Conservation (phyloP, 2,797 vertebrate species). For the Pangasius djambal region DNA sequence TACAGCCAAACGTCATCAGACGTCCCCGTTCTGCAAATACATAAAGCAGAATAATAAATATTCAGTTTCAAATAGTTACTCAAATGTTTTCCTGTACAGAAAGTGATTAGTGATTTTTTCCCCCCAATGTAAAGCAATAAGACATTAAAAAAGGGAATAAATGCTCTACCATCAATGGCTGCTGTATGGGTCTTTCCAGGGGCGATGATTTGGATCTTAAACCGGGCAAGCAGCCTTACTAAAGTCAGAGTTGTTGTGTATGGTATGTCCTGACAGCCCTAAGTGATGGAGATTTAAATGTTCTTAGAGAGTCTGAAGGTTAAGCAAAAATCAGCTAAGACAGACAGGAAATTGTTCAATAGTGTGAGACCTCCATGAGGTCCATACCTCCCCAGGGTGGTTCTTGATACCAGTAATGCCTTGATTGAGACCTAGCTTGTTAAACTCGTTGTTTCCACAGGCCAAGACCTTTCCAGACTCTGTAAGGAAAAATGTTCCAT, state of each 20-base stretch:
- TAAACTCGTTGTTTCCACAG: conserved; percentile 97
- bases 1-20: conserved; percentile 94
- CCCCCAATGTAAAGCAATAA: background rate
- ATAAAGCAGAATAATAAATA: background rate
- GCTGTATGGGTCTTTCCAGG: conserved; percentile 95
- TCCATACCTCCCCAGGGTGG: conserved; percentile 77
- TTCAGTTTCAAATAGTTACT: background rate
- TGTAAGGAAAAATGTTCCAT: conserved; percentile 94
- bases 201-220: conserved; percentile 88
- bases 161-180: conserved; percentile 87
- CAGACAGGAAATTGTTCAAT: conserved; percentile 16
- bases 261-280: conserved; percentile 89
- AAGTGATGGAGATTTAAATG: conserved; percentile 27
- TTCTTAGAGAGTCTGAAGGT: background rate
- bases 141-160: background rate
- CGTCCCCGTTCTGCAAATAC: conserved; percentile 84
- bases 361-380: background rate
- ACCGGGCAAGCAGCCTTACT: conserved; percentile 92
- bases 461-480: conserved; percentile 94
- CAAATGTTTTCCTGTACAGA: background rate
- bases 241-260: conserved; percentile 92
- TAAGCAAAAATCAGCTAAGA: background rate
- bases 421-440: conserved; percentile 95
- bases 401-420: conserved; percentile 93
- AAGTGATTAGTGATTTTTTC: background rate